These are phyloP conservation scores for Galeopsomyia nigrocyanea DNA, from an alignment of 2,888 invertebrate genomes.

Conservation along the genomic window DNA sequence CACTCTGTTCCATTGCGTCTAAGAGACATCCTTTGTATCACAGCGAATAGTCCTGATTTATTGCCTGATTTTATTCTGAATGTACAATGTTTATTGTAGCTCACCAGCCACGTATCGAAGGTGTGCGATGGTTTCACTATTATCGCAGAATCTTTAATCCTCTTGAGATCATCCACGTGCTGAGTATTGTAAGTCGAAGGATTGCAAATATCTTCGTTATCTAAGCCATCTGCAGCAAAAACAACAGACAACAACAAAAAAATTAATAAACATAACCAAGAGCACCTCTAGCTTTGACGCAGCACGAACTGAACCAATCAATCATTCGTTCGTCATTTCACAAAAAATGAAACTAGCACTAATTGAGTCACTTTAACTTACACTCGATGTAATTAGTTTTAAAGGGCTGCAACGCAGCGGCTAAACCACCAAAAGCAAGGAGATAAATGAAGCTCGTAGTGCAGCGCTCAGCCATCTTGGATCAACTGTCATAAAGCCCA, in stretches of 20 bases:
- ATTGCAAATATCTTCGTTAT: conserved; percentile 54
- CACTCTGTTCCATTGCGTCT: conserved; percentile 66
- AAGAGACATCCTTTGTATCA: conserved; percentile 70
- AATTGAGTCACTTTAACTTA: conserved; percentile 40
- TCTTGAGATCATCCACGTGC: conserved; percentile 24
- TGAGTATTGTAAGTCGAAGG: conserved; percentile 43
- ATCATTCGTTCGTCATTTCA: not conserved
- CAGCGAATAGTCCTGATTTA: conserved; percentile 69
- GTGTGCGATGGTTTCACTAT: conserved; percentile 44
- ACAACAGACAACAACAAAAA: not conserved
- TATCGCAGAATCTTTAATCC: conserved; percentile 35
- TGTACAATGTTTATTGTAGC: conserved; percentile 52
- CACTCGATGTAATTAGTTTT: conserved; percentile 44
- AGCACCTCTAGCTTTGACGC: no score
- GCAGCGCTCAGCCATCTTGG: conserved; percentile 51
- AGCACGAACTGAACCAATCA: no score
- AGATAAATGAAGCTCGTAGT: conserved; percentile 46
- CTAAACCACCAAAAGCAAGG: conserved; percentile 41
- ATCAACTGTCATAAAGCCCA: conserved; percentile 49
- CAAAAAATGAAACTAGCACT: not conserved
- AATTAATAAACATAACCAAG: no score
- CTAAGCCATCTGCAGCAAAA: conserved; percentile 54
- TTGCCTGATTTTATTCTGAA: conserved; percentile 57
- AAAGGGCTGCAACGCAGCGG: conserved; percentile 16
- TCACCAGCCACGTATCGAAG: conserved; percentile 49